A percentile compares a stretch with the other conserved stretches of the same genome.
Evolutionary conservation across 2,113 vertebrate genomes (phyloP).

Genomic region (Nothoprocta perdicaria): DNA sequence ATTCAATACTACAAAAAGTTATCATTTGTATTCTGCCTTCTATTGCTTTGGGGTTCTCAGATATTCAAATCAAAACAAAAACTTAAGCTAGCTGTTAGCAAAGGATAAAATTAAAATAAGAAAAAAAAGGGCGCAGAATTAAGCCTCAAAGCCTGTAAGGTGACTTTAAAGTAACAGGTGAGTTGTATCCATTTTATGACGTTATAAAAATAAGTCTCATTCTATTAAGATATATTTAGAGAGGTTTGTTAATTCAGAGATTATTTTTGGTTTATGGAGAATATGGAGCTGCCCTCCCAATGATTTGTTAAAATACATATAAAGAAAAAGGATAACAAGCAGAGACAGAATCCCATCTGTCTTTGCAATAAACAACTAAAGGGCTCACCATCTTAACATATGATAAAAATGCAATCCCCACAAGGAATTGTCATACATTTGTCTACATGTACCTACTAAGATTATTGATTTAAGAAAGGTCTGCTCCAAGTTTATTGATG

Average conservation of each 20-base stretch:
- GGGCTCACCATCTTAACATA: fast-evolving
- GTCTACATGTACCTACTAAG: neutral
- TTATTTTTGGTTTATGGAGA: neutral
- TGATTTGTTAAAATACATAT: neutral
- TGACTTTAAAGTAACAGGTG: neutral
- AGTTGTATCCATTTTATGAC: neutral
- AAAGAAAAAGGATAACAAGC: neutral
- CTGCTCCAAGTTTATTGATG: neutral
- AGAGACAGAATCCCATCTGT: neutral
- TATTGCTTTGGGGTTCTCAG: neutral
- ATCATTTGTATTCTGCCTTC: neutral
- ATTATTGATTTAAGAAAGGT: neutral
- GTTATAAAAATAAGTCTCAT: neutral
- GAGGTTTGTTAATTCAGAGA: neutral
- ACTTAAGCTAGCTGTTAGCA: neutral
- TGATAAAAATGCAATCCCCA: neutral
- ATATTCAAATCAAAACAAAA: neutral
- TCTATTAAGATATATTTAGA: neutral
- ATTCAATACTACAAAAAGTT: neutral
- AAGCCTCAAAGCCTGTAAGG: neutral
- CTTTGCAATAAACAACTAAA: neutral
- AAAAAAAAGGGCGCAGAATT: neutral
- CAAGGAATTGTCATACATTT: neutral
- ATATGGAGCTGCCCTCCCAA: neutral
- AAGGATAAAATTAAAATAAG: neutral